Evolutionary conservation across 2,113 vertebrate species (phyloP), one percentile per base, ranked within the genome.

Genomic region (Lamprotornis superbus): DNA sequence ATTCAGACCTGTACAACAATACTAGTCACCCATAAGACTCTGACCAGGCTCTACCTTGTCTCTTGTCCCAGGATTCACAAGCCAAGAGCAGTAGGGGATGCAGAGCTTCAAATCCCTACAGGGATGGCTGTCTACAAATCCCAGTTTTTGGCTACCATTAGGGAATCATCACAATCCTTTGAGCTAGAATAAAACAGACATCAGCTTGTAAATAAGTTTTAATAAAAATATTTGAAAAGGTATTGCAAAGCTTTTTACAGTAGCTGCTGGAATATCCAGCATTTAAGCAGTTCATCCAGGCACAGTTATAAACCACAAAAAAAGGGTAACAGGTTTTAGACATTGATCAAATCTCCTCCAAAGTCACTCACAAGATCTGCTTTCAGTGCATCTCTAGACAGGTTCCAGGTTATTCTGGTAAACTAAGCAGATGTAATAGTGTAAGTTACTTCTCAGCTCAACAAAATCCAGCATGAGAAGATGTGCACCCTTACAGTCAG

Each of bases 191-290:
- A 25, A 89, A 95, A 60, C 35, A 39, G 60, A 76, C 79, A 37
- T 15, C 22, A 28, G 16, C 44, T 30, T 79, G 53, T 50, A 97
- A 52, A 64, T 78, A 89, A 67, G 15, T 46, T 97, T 98, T 98
- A 98, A 71, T 98, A 95, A 93, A 97, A 97, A 89, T 22, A 76
- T 37, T 12, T 88, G 30, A 95, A 57, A 78, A 91, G 31, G 88
- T 44, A 78, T 37, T 76, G 39, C 35, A 31, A 85, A 83, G 46
- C 24, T 84, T 93, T 92, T 74, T 42, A 91, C 46, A 94, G 40
- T 7, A 86, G 28, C 14, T 89, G 92, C 91, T 93, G 89, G 91
- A 93, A 94, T 93, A 91, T 93, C 87, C 95, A 69, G 94, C 71
- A 64, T 12, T 42, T 35, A 60, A 73, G 33, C 67, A 81, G 87